Base-by-base conservation (phyloP, 2,797 vertebrate species). In the Menidia menidia region DNA sequence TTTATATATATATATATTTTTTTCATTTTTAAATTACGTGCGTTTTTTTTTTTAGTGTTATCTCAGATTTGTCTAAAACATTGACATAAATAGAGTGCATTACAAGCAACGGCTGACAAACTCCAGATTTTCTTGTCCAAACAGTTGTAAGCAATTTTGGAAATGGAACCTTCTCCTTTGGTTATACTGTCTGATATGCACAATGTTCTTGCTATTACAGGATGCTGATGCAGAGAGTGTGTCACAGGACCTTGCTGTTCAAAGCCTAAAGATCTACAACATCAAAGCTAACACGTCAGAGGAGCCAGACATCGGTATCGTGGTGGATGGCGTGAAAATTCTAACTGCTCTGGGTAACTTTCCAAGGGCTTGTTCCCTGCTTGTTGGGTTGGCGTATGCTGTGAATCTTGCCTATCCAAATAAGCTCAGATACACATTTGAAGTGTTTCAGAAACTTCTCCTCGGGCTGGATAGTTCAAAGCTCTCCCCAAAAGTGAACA, bases 401-500 rank as follows among this genome's bases (percentile, higher is more conserved):
- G 57, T 44, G 6, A 18, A 44, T 31, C 57, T 59, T 31, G 19
- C 42, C 18, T 25, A 19, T 12, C 47, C 47, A 33, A 3, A 6
- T 33, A 33, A 33, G 14, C 15, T 53, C 51, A 30, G 19, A 12
- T 53, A 32, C 30, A 53, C 30, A 13, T 1, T 54, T 16, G 13
- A 54, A 54, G 52, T 35, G 14, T 54, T 54, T 35, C 33, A 35
- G 33, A 35, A 35, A 35, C 4, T 35, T 35, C 4, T 35, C 33
- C 33, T 53, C 12, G 30, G 32, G 5, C 51, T 53, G 9, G 19
- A 54, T 30, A 15, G 52, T 16, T 54, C 52, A 32, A 54, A 54
- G 31, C 30, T 54, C 16, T 54, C 52, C 31, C 14, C 52, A 32
- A 54, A 54, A 33, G 52, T 54, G 52, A 54, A 54, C 52, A 35